Conservation (phyloP, 2,797 vertebrate species). For the Lateolabrax maculatus region DNA sequence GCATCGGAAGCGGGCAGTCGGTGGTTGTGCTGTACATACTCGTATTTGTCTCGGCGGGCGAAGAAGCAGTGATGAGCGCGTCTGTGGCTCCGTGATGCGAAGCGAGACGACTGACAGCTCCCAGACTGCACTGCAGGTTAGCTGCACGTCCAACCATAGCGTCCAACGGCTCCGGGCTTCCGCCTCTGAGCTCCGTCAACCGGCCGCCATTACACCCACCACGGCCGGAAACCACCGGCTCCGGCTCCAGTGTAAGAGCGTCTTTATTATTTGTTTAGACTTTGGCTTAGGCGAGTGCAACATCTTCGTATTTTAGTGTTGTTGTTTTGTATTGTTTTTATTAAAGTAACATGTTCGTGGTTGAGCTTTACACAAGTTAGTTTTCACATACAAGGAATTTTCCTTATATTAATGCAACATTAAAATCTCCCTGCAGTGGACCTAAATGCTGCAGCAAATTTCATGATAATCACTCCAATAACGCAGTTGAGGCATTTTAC, state of each 20-base stretch:
- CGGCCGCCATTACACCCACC: neutral
- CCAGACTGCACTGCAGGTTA: conserved; percentile 82
- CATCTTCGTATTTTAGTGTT: neutral
- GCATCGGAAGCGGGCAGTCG: neutral
- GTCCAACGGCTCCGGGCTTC: conserved; percentile 51
- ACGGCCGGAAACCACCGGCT: accelerated
- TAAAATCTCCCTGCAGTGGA: no score
- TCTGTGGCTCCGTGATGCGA: conserved; percentile 60
- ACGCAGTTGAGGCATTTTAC: no score
- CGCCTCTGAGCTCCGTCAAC: conserved; percentile 22
- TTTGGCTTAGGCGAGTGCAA: neutral
- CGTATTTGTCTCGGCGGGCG: conserved; percentile 12
- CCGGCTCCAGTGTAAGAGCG: conserved; percentile 39
- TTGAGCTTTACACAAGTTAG: no score
- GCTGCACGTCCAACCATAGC: conserved; percentile 51
- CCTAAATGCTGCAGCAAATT: no score
- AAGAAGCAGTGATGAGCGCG: conserved; percentile 45
- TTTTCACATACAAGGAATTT: no score
- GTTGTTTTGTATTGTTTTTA: neutral
- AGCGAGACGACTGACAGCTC: conserved; percentile 77
- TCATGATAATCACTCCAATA: no score
- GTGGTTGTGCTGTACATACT: conserved; percentile 66
- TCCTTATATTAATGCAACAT: no score
- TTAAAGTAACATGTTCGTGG: no score
- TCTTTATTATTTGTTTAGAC: no score